Conservation (phyloP, 2,113 vertebrate species). For the Azemiops feae region DNA sequence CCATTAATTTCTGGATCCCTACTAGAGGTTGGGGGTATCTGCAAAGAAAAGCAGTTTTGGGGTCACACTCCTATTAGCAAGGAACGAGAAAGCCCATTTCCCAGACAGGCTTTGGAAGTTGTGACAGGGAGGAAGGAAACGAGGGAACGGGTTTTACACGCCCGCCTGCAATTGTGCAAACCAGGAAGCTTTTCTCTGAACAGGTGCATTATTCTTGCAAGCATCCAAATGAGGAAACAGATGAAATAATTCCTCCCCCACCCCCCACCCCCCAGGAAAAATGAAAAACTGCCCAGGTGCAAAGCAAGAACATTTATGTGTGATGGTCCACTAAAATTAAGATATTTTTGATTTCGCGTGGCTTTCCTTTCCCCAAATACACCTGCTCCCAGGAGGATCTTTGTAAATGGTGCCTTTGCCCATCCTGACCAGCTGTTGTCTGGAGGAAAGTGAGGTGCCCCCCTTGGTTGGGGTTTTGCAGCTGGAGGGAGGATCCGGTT, state of each 20-base stretch:
- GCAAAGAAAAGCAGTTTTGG: background rate
- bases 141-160: no score
- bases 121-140: background rate
- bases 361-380: background rate
- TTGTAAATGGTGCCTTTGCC: background rate
- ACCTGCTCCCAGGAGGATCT: background rate
- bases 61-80: background rate
- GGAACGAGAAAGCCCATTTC: background rate
- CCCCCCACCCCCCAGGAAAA: background rate
- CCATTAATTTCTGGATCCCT: background rate
- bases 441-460: accelerated
- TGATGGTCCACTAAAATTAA: background rate
- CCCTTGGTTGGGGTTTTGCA: background rate
- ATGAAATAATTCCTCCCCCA: background rate
- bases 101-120: background rate
- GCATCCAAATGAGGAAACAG: background rate
- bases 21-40: background rate
- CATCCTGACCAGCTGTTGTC: background rate
- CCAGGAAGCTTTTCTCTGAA: background rate
- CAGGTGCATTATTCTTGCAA: background rate
- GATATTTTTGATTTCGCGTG: background rate
- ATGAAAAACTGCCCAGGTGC: background rate
- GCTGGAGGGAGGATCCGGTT: background rate
- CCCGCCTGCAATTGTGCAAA: background rate
- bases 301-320: background rate